These are phyloP conservation scores for Drosophila cyrtoloma DNA, from an alignment of 2,888 invertebrate species.

Conservation along the genomic window DNA sequence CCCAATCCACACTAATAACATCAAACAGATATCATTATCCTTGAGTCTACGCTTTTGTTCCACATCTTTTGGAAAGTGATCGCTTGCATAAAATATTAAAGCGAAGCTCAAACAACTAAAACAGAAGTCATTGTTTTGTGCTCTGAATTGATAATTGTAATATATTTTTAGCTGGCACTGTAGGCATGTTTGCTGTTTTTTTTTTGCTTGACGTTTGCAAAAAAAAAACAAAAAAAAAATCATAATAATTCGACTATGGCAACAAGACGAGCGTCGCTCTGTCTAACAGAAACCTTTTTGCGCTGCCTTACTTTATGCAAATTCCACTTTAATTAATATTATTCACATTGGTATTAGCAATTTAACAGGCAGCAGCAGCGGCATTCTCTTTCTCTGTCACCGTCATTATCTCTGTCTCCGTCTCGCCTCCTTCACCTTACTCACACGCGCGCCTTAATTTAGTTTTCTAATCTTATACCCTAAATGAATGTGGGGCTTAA, in stretches of 20 bases:
- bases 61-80: neutral
- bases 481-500: constrained; percentile 7
- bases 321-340: constrained; percentile 79
- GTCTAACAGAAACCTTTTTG: constrained; percentile 74
- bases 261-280: constrained; percentile 66
- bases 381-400: constrained; percentile 55
- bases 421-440: constrained; percentile 45
- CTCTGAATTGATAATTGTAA: neutral
- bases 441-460: constrained; percentile 72
- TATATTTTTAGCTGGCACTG: neutral
- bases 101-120: neutral
- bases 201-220: neutral
- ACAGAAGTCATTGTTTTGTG: neutral
- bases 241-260: neutral
- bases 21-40: neutral
- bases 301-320: constrained; percentile 74
- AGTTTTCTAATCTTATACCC: constrained; percentile 64
- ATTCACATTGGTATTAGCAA: constrained; percentile 52
- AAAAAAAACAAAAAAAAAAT: neutral
- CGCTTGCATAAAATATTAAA: neutral
- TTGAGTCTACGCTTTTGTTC: neutral
- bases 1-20: neutral
- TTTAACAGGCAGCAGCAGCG: constrained; percentile 44
- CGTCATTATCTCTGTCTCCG: constrained; percentile 14
- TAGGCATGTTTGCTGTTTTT: neutral